A percentile compares a stretch with the other conserved stretches of the same genome.
Evolutionary conservation across 2,797 vertebrate species (phyloP).

Genomic region (Sciurus carolinensis): DNA sequence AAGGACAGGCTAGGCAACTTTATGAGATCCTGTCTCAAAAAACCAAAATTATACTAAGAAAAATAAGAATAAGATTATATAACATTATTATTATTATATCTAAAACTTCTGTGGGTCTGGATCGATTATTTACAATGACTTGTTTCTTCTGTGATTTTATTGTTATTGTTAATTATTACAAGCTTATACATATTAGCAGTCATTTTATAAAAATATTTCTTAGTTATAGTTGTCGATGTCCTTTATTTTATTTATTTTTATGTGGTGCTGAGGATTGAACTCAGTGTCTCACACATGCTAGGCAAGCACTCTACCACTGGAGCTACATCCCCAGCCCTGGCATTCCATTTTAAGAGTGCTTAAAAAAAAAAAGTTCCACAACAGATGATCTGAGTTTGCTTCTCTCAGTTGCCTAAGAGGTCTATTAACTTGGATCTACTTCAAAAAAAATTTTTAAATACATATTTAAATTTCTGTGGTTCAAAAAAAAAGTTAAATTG

Average conservation of each 20-base stretch:
- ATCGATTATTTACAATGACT: background rate
- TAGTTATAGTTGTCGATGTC: no score
- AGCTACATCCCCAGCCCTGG: background rate
- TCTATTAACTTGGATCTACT: background rate
- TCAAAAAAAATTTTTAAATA: background rate
- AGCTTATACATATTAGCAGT: background rate
- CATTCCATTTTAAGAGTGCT: background rate
- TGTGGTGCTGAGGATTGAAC: no score
- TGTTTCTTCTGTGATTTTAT: background rate
- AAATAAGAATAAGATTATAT: background rate
- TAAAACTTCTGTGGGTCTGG: background rate
- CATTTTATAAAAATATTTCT: background rate
- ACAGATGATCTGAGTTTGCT: background rate
- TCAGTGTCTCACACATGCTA: no score
- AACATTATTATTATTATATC: background rate
- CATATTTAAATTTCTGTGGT: background rate
- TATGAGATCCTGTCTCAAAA: no score
- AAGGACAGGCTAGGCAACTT: no score
- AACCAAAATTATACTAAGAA: no score
- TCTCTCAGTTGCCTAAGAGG: background rate
- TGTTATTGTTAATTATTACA: background rate
- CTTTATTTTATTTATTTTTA: no score
- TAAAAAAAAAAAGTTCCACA: background rate
- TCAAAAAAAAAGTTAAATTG: conserved; percentile 53
- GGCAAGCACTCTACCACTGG: no score